These are phyloP conservation scores for Podilymbus podiceps DNA, from an alignment of 2,113 vertebrate species.

Conservation along the genomic window DNA sequence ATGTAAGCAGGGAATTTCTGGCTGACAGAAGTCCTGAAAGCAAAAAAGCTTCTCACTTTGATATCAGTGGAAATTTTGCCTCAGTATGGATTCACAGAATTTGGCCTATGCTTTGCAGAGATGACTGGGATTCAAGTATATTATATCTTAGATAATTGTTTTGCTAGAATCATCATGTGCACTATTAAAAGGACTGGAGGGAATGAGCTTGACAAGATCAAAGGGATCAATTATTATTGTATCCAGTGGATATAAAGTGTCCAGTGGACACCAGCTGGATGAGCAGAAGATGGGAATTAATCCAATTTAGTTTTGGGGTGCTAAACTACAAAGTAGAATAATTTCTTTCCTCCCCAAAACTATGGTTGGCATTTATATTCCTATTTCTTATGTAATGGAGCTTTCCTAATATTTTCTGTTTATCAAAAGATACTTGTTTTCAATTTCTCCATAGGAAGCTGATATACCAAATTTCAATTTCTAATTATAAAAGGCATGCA, in stretches of 20 bases:
- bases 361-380: neutral
- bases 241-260: neutral
- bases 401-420: neutral
- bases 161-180: neutral
- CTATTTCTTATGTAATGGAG: neutral
- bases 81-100: neutral
- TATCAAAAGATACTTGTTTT: neutral
- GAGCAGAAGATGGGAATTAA: neutral
- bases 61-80: neutral
- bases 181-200: neutral
- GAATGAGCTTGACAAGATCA: neutral
- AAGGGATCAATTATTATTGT: neutral
- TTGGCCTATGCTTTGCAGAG: neutral
- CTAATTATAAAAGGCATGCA: neutral
- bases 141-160: neutral
- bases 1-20: neutral
- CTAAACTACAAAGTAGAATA: neutral
- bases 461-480: neutral
- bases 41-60: constrained; percentile 1
- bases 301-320: neutral
- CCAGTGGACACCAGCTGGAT: neutral
- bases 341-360: neutral
- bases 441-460: neutral
- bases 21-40: neutral
- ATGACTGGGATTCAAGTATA: neutral